Percentiles rank a stretch among this genome's conserved stretches.
Evolutionary conservation across 2,113 vertebrate species (phyloP).

Genomic region (Gasterosteus nipponicus): DNA sequence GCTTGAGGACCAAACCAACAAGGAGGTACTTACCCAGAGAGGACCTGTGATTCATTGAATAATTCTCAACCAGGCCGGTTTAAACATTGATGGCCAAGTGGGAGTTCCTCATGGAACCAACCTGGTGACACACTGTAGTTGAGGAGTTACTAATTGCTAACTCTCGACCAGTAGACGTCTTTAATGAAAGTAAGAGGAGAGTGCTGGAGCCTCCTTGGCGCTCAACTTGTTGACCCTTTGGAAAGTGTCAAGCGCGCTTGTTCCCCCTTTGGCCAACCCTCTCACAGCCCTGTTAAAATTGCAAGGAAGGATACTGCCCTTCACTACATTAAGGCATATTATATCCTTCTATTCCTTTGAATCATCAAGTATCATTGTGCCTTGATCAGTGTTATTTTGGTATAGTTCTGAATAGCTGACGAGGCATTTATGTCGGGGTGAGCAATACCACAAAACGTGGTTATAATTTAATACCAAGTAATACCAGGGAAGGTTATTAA

Average conservation of each 20-base stretch:
- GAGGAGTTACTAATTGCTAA: slow-evolving; percentile 75
- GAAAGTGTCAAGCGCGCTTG: slow-evolving; percentile 50
- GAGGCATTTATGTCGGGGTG: background rate
- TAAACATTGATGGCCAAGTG: slow-evolving; percentile 76
- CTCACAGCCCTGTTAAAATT: slow-evolving; percentile 39
- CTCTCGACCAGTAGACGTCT: slow-evolving; percentile 72
- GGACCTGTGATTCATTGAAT: slow-evolving; percentile 67
- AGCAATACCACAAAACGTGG: background rate
- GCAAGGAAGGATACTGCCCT: slow-evolving; percentile 22
- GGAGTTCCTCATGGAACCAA: slow-evolving; percentile 68
- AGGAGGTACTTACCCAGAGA: slow-evolving; percentile 46
- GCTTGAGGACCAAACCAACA: slow-evolving; percentile 41
- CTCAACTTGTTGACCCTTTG: slow-evolving; percentile 44
- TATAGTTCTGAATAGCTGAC: background rate
- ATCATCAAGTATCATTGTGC: background rate
- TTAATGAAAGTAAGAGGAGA: slow-evolving; percentile 70
- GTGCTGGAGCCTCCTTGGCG: slow-evolving; percentile 36
- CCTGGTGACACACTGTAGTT: slow-evolving; percentile 61
- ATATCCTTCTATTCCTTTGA: slow-evolving; percentile 19
- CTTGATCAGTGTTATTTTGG: background rate
- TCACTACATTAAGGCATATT: slow-evolving; percentile 31
- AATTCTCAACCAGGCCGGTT: slow-evolving; percentile 70
- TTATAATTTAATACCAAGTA: background rate
- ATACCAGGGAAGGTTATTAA: background rate
- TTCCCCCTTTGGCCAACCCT: slow-evolving; percentile 19